phyloP scores from a whole-genome alignment of 1,140 invertebrate genomes.

The Drosophila pruinosa region DNA sequence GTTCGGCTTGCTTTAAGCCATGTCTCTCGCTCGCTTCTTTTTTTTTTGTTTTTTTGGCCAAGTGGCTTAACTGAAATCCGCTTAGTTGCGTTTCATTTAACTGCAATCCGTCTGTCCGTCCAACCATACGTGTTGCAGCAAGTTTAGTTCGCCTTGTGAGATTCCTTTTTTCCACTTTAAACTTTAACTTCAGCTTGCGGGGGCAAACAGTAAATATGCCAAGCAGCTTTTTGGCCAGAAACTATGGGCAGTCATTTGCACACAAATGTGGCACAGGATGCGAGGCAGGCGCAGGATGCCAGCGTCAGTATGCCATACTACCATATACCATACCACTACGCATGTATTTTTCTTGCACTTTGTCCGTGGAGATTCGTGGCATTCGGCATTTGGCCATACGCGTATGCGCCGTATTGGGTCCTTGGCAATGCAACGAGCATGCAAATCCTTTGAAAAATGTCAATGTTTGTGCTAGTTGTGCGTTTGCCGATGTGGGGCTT shows the following conservation, averaged over 20 bases:
- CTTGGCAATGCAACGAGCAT: constrained; percentile 51
- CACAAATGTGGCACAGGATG: constrained; percentile 21
- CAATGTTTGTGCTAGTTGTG: constrained; percentile 59
- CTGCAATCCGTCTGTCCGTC: too few relatives aligned
- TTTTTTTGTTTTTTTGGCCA: constrained; percentile 18
- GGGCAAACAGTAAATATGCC: constrained; percentile 15
- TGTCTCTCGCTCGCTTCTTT: not conserved
- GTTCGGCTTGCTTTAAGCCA: not conserved
- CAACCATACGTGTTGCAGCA: not conserved
- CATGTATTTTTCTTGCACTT: constrained; percentile 69
- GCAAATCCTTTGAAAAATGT: constrained; percentile 75
- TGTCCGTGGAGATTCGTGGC: constrained; percentile 34
- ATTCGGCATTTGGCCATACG: constrained; percentile 8
- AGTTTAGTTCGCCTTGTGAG: not conserved
- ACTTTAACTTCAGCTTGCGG: constrained; percentile 4
- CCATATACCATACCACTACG: too few relatives aligned
- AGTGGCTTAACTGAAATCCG: constrained; percentile 53
- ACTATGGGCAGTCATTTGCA: constrained; percentile 7
- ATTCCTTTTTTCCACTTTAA: constrained; percentile 11
- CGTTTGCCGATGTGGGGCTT: not conserved
- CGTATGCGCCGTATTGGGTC: constrained; percentile 6
- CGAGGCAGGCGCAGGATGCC: not conserved
- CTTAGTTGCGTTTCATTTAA: constrained; percentile 40
- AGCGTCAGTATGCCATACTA: too few relatives aligned
- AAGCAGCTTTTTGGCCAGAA: constrained; percentile 25